Evolutionary conservation across 2,888 invertebrate species (phyloP).

Genomic region (Palloptera scutellata): DNA sequence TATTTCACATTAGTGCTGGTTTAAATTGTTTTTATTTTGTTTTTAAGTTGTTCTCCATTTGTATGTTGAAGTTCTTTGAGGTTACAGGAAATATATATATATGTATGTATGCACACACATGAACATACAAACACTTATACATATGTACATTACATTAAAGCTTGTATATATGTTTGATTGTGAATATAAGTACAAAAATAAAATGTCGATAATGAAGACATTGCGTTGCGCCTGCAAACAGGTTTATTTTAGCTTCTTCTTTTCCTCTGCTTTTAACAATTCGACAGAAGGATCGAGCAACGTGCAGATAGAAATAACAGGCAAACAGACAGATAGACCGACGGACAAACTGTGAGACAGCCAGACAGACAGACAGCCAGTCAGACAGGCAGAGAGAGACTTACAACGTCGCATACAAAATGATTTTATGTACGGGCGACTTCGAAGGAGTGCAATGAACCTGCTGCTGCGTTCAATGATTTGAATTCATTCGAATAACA

Average conservation of each 20-base stretch:
- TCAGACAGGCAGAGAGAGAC: background rate
- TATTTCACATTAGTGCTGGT: background rate
- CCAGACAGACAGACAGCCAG: background rate
- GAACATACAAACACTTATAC: background rate
- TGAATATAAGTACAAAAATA: conserved; percentile 5
- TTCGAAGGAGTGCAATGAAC: conserved; percentile 1
- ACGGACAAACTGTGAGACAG: background rate
- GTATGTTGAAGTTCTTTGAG: conserved; percentile 24
- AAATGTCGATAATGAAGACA: conserved; percentile 32
- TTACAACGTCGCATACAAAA: no score
- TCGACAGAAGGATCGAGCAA: background rate
- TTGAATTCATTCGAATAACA: conserved; percentile 6
- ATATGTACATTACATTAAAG: no score
- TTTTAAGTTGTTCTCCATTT: conserved; percentile 18
- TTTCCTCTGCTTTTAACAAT: background rate
- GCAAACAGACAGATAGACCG: background rate
- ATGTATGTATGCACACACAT: background rate
- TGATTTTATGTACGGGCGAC: no score
- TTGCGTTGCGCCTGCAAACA: conserved; percentile 20
- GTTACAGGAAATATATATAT: conserved; percentile 25
- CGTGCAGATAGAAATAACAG: background rate
- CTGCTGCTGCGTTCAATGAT: background rate
- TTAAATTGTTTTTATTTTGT: conserved; percentile 1
- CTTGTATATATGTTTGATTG: background rate
- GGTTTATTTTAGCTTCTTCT: conserved; percentile 9